Evolutionary conservation across 2,888 invertebrate species (phyloP), one percentile per base, ranked within the genome.

Genomic region (Chymomyza procnemis): DNA sequence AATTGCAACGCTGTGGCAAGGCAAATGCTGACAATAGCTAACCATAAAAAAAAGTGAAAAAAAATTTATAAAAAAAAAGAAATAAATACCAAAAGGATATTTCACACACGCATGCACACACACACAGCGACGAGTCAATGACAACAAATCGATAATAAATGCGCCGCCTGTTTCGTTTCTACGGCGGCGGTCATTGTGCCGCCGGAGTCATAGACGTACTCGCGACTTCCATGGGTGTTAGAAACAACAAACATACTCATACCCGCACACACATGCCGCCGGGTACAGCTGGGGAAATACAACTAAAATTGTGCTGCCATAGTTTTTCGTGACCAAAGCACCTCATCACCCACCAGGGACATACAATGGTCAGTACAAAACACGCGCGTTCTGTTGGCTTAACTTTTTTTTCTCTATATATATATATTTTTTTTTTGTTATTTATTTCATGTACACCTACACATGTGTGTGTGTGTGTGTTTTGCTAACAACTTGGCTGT

Each of bases 91-190:
- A 41, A 12, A 16, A 41, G 34, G 19, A 41, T 18, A 6, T 41
- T 18, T 22, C 22, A 34, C 52, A 21, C 52, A 61, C 4, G 48
- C 48, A 50, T 26, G 30, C 14, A 61, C 61, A 30, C 61, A 61
- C 47, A 61, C 12, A 41, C 56, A 73, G 19, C 60, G 41, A 47
- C 26, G 61, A 12, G 6, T 9, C 21, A 54, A 14, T 14, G 19
- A 48, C 73, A 61, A 71, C 72, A 76, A 82, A 82, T 82, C 86
- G 84, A 82, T 82, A 82, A 76, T 84, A 71, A 81, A 80, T 73
- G 72, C 67, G 74, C 61, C 67, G 74, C 61, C 34, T 41, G 34
- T 41, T 9, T 41, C 34, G 63, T 74, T 41, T 16, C 2, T 14
- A 56, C 8, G 19, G 50, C 18, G 19, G 19, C 50, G 6, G n/a